Evolutionary conservation across 2,888 invertebrate genomes (phyloP).

Genomic region (Teleiodes luculella): DNA sequence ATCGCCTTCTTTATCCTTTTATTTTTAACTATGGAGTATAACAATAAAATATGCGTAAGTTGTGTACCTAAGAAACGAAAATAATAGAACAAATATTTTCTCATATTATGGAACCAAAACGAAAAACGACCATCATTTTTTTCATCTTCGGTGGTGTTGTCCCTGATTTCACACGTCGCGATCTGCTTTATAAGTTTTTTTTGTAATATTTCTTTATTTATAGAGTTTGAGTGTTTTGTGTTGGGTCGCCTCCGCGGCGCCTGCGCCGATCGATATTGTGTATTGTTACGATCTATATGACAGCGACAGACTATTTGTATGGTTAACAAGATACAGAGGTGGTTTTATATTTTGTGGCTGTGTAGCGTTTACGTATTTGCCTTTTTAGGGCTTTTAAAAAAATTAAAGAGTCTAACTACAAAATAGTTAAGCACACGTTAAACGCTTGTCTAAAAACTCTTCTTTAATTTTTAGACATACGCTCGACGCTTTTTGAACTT

Average conservation of each 20-base stretch:
- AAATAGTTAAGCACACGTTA: no score
- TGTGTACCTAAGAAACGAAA: neutral
- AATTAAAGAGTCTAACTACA: no score
- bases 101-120: neutral
- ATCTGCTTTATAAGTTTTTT: conserved; percentile 44
- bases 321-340: neutral
- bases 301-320: neutral
- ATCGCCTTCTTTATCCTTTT: no score
- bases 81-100: neutral
- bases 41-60: no score
- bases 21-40: no score
- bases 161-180: conserved; percentile 67
- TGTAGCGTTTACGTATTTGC: no score
- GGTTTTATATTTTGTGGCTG: no score
- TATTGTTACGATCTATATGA: conserved; percentile 47
- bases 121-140: conserved; percentile 14
- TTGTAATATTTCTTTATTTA: conserved; percentile 39
- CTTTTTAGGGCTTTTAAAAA: no score
- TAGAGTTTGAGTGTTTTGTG: conserved; percentile 4
- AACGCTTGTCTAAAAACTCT: no score
- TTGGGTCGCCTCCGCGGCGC: conserved; percentile 62
- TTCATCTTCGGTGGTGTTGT: conserved; percentile 45
- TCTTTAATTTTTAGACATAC: no score
- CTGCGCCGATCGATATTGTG: conserved; percentile 57
- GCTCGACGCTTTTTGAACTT: no score